Conservation (phyloP, 2,113 vertebrate species). For the Echinops telfairi region DNA sequence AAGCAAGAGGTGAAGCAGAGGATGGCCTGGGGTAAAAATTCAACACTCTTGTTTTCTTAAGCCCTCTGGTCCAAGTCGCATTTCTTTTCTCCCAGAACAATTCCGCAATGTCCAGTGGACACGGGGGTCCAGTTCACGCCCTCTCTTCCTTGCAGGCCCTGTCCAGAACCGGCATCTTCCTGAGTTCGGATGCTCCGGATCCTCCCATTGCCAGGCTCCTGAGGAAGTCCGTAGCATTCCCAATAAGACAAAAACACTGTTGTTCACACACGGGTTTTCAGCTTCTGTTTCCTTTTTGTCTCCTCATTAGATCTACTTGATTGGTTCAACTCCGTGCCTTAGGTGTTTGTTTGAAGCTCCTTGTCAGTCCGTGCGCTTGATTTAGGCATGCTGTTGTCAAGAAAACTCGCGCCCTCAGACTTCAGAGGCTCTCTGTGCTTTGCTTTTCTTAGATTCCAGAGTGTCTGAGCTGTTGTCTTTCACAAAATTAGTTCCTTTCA, state of each 20-base stretch:
- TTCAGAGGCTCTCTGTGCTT: background rate
- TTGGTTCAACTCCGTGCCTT: background rate
- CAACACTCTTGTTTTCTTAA: background rate
- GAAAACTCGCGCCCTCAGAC: background rate
- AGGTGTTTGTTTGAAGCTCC: background rate
- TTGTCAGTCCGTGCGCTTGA: background rate
- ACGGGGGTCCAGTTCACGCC: too few species aligned
- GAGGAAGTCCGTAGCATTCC: background rate
- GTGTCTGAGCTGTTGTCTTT: background rate
- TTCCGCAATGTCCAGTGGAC: background rate
- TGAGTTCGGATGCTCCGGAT: background rate
- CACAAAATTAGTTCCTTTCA: background rate
- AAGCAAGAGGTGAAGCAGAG: background rate
- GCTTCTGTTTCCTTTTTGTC: background rate
- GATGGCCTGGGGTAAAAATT: background rate
- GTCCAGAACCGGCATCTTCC: background rate
- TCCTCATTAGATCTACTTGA: background rate
- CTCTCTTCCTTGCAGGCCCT: background rate
- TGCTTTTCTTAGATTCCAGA: background rate
- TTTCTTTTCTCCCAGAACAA: background rate
- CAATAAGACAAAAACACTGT: too few species aligned
- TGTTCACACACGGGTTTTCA: fast-evolving
- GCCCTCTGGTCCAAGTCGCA: background rate
- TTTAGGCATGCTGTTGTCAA: background rate
- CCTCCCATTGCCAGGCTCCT: background rate